phyloP scores from a whole-genome alignment of 2,888 invertebrate genomes.

The Drosophila kanekoi region DNA sequence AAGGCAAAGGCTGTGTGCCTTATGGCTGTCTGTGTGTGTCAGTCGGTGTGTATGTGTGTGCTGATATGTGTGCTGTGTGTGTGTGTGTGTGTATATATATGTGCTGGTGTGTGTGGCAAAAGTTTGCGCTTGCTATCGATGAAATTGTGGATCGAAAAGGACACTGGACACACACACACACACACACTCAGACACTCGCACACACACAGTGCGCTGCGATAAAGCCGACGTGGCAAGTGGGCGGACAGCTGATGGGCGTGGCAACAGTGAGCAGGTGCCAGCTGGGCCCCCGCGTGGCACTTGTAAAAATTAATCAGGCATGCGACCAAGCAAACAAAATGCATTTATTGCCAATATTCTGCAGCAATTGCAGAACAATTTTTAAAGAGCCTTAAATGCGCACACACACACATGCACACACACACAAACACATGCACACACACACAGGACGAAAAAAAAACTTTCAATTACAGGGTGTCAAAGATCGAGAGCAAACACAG shows the following conservation, averaged over 20 bases:
- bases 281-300: conserved; percentile 28
- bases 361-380: conserved; percentile 17
- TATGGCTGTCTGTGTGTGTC: conserved; percentile 14
- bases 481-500: conserved; percentile 70
- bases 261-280: conserved; percentile 25
- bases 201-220: conserved; percentile 25
- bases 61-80: conserved; percentile 13
- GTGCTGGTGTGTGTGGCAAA: conserved; percentile 40
- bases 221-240: conserved; percentile 35
- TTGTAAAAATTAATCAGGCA: conserved; percentile 78
- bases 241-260: conserved; percentile 32
- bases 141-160: conserved; percentile 67
- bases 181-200: not conserved
- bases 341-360: conserved; percentile 44
- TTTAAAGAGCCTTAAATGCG: conserved; percentile 40
- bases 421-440: conserved; percentile 13
- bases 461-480: conserved; percentile 78
- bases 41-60: conserved; percentile 17
- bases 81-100: conserved; percentile 28
- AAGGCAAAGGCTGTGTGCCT: conserved; percentile 37
- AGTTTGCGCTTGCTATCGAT: conserved; percentile 71
- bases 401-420: conserved; percentile 9
- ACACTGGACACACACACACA: conserved; percentile 15
- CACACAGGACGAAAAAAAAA: conserved; percentile 17
- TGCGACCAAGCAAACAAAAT: conserved; percentile 54